Evolutionary conservation across 2,797 vertebrate genomes (phyloP).

Genomic region (Enteromius paludinosus): DNA sequence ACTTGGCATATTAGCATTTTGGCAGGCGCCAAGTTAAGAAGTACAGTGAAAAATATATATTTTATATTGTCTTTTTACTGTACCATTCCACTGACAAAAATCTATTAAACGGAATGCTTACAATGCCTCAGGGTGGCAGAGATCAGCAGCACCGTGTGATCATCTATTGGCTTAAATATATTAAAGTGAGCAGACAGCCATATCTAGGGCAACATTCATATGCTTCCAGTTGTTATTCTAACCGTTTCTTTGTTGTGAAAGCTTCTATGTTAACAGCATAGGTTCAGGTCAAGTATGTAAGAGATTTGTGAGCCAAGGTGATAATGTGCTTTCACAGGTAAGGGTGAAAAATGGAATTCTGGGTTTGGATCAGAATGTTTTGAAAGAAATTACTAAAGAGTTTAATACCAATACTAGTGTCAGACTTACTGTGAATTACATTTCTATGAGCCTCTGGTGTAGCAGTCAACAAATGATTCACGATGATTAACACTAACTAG

Average conservation of each 20-base stretch:
- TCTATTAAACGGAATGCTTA: conserved; percentile 52
- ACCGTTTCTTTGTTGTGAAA: conserved; percentile 14
- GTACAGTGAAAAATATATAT: conserved; percentile 37
- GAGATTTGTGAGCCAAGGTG: not conserved
- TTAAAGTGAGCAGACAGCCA: conserved; percentile 50
- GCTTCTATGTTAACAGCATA: conserved; percentile 23
- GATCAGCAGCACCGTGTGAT: conserved; percentile 52
- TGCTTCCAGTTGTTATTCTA: conserved; percentile 20
- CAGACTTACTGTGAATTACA: not conserved
- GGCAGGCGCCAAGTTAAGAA: conserved; percentile 25
- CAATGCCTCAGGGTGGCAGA: conserved; percentile 35
- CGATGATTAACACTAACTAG: not conserved
- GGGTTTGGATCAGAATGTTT: conserved; percentile 2
- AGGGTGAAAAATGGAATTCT: not conserved
- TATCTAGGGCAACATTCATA: conserved; percentile 40
- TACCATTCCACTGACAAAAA: conserved; percentile 47
- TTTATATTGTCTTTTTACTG: conserved; percentile 56
- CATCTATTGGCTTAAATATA: conserved; percentile 47
- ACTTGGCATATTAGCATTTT: conserved; percentile 42
- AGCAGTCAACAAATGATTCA: not conserved
- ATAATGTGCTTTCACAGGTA: conserved; percentile 15
- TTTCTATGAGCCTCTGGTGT: not conserved
- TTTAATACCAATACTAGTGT: not conserved
- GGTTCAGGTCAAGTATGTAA: conserved; percentile 6
- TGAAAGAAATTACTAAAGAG: not conserved